Evolutionary conservation across 2,113 vertebrate species (phyloP), one percentile per base, ranked within the genome.

Genomic region (Rhinogobius similis): DNA sequence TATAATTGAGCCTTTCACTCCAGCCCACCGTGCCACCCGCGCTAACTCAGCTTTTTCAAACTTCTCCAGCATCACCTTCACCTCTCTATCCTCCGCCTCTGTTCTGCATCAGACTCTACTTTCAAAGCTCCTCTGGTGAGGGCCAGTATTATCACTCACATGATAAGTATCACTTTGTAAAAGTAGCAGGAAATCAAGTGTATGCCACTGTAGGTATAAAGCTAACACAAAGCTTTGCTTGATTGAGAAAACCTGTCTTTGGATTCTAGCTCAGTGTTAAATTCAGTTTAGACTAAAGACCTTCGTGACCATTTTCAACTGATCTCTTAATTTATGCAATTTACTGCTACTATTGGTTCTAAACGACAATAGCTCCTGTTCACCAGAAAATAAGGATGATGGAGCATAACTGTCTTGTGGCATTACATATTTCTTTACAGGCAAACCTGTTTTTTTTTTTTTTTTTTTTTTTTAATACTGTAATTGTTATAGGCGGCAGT

Each of bases 1-100:
- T 61, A 61, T 61, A 61, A 61, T 61, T 61, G 58, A n/a, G 29
- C 58, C 58, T 61, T 61, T 61, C 58, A 61, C 58, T 36, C 9
- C 29, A 61, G 29, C 58, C 29, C 29, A 59, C 56, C 3, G 14
- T 59, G 7, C 14, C 56, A 36, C 29, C 27, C 29, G 29, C 29
- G 58, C 58, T 36, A 36, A 36, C 58, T 38, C 58, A 61, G 58
- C 58, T 61, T 21, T 61, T n/a, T 61, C 58, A 36, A 61, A 61
- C 58, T n/a, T 38, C 29, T 59, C 3, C 18, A 38, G 20, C 58
- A 5, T 61, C 58, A 61, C 29, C 58, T 36, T 61, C 29, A 61
- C 58, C 58, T 61, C 18, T 61, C 58, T 20, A n/a, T 32, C 27
- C 16, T 61, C 29, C 14, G 27, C 20, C 56, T 61, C 29, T 32